phyloP scores from a whole-genome alignment of 2,888 invertebrate species.

The Chaitophorus viminalis region DNA sequence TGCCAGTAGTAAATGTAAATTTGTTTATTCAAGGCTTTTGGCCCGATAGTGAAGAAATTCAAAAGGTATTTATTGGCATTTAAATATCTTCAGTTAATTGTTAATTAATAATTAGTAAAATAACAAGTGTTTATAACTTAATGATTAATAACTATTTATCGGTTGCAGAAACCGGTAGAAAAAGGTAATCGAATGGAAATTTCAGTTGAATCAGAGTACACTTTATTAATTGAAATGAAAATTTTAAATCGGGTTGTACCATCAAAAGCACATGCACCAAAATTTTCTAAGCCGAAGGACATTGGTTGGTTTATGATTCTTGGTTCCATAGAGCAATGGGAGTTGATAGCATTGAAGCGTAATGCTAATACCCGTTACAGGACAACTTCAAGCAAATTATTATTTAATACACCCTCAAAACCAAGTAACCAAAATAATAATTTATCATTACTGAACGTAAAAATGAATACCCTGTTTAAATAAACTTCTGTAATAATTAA shows the following conservation, averaged over 20 bases:
- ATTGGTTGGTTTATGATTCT: conserved; percentile 95
- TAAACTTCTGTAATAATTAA: too few species aligned
- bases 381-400: conserved; percentile 34
- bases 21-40: conserved; percentile 73
- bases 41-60: conserved; percentile 64
- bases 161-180: conserved; percentile 26
- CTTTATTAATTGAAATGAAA: conserved; percentile 71
- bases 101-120: too few species aligned
- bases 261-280: conserved; percentile 79
- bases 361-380: conserved; percentile 63
- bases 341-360: conserved; percentile 85
- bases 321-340: conserved; percentile 77
- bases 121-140: background rate
- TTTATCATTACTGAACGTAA: background rate
- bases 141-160: background rate
- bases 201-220: conserved; percentile 77
- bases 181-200: conserved; percentile 45
- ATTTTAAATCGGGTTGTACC: conserved; percentile 71
- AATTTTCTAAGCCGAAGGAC: conserved; percentile 92
- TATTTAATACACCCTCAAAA: conserved; percentile 40
- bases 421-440: background rate
- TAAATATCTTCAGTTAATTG: background rate
- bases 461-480: too few species aligned
- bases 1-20: conserved; percentile 75
- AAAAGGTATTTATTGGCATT: conserved; percentile 62